phyloP scores from a whole-genome alignment of 1,140 invertebrate species.

The Cotesia chilonis region DNA sequence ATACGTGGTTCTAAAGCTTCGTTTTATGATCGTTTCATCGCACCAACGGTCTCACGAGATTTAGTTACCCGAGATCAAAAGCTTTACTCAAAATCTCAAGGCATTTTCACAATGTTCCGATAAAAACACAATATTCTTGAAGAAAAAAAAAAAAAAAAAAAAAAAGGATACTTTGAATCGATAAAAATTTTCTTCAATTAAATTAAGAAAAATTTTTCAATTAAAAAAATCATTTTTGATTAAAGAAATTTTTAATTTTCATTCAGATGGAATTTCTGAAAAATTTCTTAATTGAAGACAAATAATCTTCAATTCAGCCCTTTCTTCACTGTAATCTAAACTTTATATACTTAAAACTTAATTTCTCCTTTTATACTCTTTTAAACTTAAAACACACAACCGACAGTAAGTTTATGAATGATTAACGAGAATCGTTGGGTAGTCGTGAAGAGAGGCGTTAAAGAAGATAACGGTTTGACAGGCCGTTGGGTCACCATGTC shows the following conservation, averaged over 20 bases:
- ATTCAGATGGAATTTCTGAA: no score
- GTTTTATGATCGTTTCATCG: constrained; percentile 31
- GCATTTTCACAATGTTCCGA: constrained; percentile 27
- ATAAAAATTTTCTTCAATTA: no score
- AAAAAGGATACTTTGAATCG: no score
- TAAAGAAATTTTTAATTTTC: no score
- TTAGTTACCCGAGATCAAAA: constrained; percentile 16
- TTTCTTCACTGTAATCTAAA: no score
- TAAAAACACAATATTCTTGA: neutral
- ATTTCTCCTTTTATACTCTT: constrained; percentile 11
- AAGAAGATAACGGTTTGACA: constrained; percentile 45
- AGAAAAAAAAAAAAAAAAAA: no score
- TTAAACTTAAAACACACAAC: constrained; percentile 4
- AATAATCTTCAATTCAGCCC: no score
- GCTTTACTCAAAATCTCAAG: constrained; percentile 7
- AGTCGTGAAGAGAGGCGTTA: constrained; percentile 37
- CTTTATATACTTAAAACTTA: no score
- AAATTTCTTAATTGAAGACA: no score
- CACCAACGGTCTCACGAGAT: constrained; percentile 15
- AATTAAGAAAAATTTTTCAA: no score
- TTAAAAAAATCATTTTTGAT: no score
- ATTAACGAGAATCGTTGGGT: constrained; percentile 38
- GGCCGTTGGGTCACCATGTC: constrained; percentile 43
- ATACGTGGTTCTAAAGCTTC: constrained; percentile 18
- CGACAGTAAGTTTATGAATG: constrained; percentile 25